Evolutionary conservation across 2,888 invertebrate genomes (phyloP).

Genomic region (Dryobota labecula): DNA sequence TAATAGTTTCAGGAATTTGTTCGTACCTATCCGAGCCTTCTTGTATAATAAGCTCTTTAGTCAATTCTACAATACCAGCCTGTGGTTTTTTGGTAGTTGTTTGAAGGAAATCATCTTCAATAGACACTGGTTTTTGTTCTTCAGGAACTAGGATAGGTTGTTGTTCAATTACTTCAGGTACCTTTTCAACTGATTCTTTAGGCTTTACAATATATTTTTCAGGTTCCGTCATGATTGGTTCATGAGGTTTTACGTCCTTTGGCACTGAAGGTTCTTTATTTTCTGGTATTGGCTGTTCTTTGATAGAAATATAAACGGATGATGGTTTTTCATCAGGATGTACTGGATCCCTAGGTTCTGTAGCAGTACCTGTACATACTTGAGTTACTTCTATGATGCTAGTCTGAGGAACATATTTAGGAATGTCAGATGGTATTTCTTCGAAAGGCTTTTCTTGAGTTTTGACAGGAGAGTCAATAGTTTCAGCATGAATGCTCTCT

Average conservation of each 20-base stretch:
- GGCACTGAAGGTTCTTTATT: conserved; percentile 6
- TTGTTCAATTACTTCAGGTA: conserved; percentile 6
- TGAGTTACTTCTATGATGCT: conserved; percentile 15
- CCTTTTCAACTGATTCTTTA: not conserved
- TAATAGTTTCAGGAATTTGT: conserved; percentile 26
- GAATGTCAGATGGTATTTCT: not conserved
- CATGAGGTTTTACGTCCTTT: conserved; percentile 16
- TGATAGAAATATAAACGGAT: conserved; percentile 47
- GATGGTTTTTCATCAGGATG: conserved; percentile 18
- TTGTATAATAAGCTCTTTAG: conserved; percentile 63
- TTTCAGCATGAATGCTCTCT: conserved; percentile 62
- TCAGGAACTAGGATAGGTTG: conserved; percentile 21
- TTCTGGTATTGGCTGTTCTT: conserved; percentile 39
- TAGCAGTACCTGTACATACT: conserved; percentile 6
- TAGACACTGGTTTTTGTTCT: conserved; percentile 49
- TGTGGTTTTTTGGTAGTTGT: conserved; percentile 51
- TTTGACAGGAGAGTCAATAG: conserved; percentile 33
- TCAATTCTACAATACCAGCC: conserved; percentile 60
- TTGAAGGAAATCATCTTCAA: conserved; percentile 49
- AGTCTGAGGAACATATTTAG: conserved; percentile 22
- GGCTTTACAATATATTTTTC: conserved; percentile 5
- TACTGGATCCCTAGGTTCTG: conserved; percentile 27
- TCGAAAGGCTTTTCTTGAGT: conserved; percentile 24
- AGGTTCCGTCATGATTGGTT: conserved; percentile 8
- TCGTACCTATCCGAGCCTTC: conserved; percentile 62